Evolutionary conservation across 2,888 invertebrate species (phyloP).

Genomic region (Syritta pipiens): DNA sequence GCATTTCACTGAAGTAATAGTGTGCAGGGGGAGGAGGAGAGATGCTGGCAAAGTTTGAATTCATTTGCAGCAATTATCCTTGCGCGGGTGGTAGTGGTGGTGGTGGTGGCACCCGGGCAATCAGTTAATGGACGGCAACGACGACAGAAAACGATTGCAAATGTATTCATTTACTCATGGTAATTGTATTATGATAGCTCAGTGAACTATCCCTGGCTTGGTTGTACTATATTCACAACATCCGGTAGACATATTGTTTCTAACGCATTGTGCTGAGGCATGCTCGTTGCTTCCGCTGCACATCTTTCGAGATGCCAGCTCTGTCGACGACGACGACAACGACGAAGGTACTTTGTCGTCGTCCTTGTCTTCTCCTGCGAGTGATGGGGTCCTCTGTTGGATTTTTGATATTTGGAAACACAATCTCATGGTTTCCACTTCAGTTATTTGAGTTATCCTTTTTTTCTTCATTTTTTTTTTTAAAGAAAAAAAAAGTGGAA

Average conservation of each 20-base stretch:
- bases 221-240: slow-evolving; percentile 65
- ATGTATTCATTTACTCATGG: slow-evolving; percentile 62
- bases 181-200: slow-evolving; percentile 68
- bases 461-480: slow-evolving; percentile 8
- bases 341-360: not conserved
- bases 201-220: slow-evolving; percentile 62
- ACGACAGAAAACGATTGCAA: slow-evolving; percentile 40
- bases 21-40: not conserved
- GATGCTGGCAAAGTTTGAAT: slow-evolving; percentile 50
- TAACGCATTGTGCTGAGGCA: slow-evolving; percentile 48
- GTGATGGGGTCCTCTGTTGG: slow-evolving; percentile 4
- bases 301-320: not conserved
- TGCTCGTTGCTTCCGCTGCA: not conserved
- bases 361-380: not conserved
- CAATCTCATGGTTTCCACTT: slow-evolving; percentile 69
- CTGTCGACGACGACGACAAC: not conserved
- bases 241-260: slow-evolving; percentile 63
- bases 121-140: slow-evolving; percentile 65
- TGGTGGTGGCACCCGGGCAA: slow-evolving; percentile 30
- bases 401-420: slow-evolving; percentile 58
- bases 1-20: slow-evolving; percentile 59
- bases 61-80: slow-evolving; percentile 66
- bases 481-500: not conserved
- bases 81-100: not conserved
- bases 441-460: slow-evolving; percentile 63